A percentile compares a stretch with the other conserved stretches of the same genome.
Evolutionary conservation across 2,888 invertebrate species (phyloP).

Genomic region (Caenorhabditis wallacei): DNA sequence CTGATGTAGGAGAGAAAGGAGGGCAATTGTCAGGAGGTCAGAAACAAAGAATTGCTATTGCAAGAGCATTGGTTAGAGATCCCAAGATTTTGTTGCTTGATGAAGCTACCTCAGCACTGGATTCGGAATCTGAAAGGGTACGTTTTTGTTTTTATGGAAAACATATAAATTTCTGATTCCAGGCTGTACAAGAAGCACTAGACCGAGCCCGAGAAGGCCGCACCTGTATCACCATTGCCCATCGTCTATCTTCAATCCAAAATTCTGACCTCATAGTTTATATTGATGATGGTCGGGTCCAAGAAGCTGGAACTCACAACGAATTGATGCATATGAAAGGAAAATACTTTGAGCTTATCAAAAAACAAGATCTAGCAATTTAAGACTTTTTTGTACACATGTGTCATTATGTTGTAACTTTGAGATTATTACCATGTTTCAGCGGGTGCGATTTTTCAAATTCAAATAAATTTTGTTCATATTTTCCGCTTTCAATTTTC

Average conservation of each 20-base stretch:
- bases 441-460: constrained; percentile 22
- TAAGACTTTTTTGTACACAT: constrained; percentile 17
- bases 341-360: constrained; percentile 71
- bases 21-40: constrained; percentile 91
- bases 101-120: constrained; percentile 78
- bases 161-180: constrained; percentile 15
- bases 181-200: constrained; percentile 79
- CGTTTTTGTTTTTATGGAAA: constrained; percentile 9
- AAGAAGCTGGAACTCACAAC: constrained; percentile 75
- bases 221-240: constrained; percentile 79
- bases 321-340: constrained; percentile 72
- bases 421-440: constrained; percentile 20
- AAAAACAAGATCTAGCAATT: constrained; percentile 70
- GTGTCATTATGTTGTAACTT: constrained; percentile 18
- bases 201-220: constrained; percentile 77
- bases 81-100: constrained; percentile 72
- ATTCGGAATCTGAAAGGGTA: constrained; percentile 76
- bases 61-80: constrained; percentile 83
- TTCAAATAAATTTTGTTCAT: background rate
- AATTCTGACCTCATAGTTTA: constrained; percentile 78
- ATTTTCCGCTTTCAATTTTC: background rate
- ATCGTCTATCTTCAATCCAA: constrained; percentile 78
- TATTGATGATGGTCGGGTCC: constrained; percentile 74
- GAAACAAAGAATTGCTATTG: constrained; percentile 93
- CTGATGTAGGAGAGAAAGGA: constrained; percentile 88